These are phyloP conservation scores for Dendrocincla fuliginosa DNA, from an alignment of 2,797 vertebrate genomes.

Conservation along the genomic window DNA sequence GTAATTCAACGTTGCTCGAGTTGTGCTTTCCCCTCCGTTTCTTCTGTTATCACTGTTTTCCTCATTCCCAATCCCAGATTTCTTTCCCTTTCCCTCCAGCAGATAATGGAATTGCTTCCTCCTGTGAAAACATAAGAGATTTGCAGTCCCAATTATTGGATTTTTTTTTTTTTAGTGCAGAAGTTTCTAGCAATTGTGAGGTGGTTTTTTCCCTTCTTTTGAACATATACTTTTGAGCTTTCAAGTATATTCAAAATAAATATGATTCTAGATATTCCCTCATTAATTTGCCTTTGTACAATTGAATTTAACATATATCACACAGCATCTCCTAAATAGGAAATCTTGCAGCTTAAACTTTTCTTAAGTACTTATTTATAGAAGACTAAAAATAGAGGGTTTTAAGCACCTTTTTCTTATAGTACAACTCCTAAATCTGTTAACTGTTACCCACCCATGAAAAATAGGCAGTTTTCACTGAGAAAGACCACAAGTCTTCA, in stretches of 20 bases:
- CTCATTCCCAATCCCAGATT: constrained; percentile 82
- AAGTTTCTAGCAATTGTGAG: not conserved
- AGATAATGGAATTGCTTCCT: constrained; percentile 90
- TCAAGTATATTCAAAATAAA: not conserved
- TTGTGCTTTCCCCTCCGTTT: constrained; percentile 84
- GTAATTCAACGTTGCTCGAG: constrained; percentile 87
- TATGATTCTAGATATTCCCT: not conserved
- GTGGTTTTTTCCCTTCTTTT: not conserved
- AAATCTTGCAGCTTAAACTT: not conserved
- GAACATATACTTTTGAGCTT: not conserved
- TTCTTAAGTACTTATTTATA: not conserved
- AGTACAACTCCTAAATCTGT: not conserved
- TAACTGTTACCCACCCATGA: not conserved
- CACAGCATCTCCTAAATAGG: not conserved
- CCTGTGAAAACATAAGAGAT: constrained; percentile 71
- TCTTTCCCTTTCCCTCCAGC: constrained; percentile 88
- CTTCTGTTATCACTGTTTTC: constrained; percentile 85
- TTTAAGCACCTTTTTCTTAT: not conserved
- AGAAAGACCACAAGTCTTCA: not conserved
- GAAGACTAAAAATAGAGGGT: not conserved
- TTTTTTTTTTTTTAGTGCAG: not conserved
- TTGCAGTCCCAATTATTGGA: not conserved
- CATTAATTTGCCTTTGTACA: not conserved
- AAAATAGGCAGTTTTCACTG: not conserved
- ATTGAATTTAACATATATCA: not conserved